Conservation (phyloP, 1,140 invertebrate species). For the Aphis craccivora region DNA sequence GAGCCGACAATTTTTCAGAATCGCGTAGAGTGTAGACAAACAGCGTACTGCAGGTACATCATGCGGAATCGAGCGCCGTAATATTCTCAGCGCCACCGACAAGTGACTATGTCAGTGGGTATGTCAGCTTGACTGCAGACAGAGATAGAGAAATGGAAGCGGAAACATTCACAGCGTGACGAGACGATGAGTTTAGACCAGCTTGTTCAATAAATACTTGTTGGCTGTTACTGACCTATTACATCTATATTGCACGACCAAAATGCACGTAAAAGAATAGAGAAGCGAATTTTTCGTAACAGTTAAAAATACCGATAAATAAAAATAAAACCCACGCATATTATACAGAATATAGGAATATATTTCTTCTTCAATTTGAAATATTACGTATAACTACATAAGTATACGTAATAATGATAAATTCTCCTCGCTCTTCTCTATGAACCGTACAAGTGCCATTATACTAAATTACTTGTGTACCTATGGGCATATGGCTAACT, state of each 20-base stretch:
- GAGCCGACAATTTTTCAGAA: neutral
- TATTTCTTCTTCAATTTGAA: neutral
- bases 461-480: neutral
- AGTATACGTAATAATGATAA: neutral
- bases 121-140: neutral
- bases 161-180: neutral
- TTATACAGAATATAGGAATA: neutral
- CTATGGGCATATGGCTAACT: too few relatives aligned
- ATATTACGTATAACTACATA: neutral
- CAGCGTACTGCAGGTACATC: neutral
- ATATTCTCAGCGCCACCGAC: neutral
- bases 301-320: neutral
- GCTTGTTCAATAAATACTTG: neutral
- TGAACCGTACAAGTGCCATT: neutral
- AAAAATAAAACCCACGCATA: neutral
- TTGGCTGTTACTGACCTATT: neutral
- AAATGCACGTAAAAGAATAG: constrained; percentile 4
- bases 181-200: constrained; percentile 20
- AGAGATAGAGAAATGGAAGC: neutral
- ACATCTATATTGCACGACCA: neutral
- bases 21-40: neutral
- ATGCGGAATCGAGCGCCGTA: neutral
- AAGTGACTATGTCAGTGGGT: neutral
- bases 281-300: neutral
- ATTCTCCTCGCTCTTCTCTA: neutral